Conservation (phyloP, 2,113 vertebrate species). For the Apteryx mantelli region DNA sequence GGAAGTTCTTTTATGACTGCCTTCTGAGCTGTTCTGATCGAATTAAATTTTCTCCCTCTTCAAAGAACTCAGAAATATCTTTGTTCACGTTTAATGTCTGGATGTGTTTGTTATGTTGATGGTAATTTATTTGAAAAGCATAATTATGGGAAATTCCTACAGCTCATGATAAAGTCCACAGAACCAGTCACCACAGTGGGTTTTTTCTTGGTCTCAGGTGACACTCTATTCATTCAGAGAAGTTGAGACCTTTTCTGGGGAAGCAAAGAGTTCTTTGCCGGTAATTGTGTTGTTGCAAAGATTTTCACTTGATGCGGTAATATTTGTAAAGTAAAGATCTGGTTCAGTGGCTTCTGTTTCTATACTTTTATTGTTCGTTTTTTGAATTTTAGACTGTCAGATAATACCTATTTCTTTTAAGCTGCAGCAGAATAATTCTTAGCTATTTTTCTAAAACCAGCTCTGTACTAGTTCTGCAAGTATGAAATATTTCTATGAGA, state of each 20-base stretch:
- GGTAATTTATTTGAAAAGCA: background rate
- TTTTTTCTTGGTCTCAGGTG: background rate
- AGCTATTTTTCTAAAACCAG: background rate
- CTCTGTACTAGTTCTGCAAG: background rate
- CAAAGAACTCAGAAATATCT: slow-evolving; percentile 2
- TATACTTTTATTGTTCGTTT: background rate
- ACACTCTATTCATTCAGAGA: background rate
- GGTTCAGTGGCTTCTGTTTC: background rate
- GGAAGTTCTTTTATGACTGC: background rate
- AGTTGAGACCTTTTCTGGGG: background rate
- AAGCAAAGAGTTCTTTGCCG: background rate
- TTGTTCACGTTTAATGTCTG: background rate
- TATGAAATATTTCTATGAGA: background rate
- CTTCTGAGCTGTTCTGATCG: background rate
- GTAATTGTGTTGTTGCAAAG: background rate
- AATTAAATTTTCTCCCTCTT: background rate
- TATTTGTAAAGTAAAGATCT: background rate
- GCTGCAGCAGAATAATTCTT: background rate
- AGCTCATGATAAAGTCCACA: background rate
- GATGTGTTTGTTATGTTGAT: background rate
- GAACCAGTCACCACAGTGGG: background rate
- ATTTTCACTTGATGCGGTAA: background rate
- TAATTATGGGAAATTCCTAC: background rate
- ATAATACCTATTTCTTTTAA: background rate
- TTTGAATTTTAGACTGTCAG: background rate